Conservation (phyloP, 2,797 vertebrate species). For the Mus spretus region DNA sequence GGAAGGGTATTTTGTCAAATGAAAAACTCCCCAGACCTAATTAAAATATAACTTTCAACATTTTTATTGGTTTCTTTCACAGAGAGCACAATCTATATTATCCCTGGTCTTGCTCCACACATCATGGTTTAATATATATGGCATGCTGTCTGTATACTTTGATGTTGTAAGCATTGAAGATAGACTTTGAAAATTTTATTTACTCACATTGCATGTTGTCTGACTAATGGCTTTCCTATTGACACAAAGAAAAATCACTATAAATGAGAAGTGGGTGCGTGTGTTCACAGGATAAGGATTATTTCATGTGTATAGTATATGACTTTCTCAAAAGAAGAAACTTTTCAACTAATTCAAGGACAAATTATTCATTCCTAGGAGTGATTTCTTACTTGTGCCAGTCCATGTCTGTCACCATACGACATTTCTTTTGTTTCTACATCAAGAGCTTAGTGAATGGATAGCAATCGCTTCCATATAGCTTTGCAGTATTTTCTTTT, state of each 20-base stretch:
- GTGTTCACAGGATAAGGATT: constrained; percentile 29
- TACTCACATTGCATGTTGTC: background rate
- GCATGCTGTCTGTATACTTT: constrained; percentile 7
- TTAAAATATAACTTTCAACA: constrained; percentile 66
- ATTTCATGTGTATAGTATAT: constrained; percentile 38
- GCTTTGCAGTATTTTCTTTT: constrained; percentile 58
- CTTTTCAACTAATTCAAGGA: constrained; percentile 22
- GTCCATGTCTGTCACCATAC: constrained; percentile 58
- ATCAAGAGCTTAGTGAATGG: constrained; percentile 3
- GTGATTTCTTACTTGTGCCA: constrained; percentile 64
- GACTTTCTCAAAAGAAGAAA: constrained; percentile 50
- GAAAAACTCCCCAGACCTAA: constrained; percentile 47
- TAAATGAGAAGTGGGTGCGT: constrained; percentile 15
- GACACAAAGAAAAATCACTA: constrained; percentile 34
- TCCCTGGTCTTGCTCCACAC: constrained; percentile 9
- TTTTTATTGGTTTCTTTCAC: constrained; percentile 45
- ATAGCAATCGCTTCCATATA: constrained; percentile 65
- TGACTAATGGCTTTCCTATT: constrained; percentile 54
- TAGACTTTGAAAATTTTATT: constrained; percentile 42
- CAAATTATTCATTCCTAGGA: constrained; percentile 32
- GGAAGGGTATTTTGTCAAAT: constrained; percentile 58
- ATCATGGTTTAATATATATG: background rate
- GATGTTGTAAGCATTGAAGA: background rate
- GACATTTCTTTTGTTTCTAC: constrained; percentile 72
- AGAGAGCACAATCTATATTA: background rate